Conservation (phyloP, 92 coral and sea anemone genomes). For the Blastomussa wellsi region DNA sequence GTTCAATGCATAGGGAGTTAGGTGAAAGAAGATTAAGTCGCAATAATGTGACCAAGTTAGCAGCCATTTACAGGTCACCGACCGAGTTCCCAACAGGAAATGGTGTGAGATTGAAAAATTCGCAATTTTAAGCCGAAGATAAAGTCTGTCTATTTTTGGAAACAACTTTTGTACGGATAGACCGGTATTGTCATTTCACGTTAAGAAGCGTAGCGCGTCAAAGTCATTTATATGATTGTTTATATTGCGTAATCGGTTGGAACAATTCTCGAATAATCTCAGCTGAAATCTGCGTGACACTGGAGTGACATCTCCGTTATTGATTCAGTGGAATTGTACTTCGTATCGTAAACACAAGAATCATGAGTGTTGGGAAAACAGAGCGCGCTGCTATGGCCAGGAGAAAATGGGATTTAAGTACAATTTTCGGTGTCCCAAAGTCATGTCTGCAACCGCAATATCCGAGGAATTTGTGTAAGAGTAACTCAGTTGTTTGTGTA, state of each 20-base stretch:
- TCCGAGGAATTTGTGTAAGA: constrained; percentile 29
- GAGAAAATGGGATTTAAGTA: constrained; percentile 37
- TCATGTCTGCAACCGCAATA: constrained; percentile 20
- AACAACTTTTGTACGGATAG: too few relatives aligned
- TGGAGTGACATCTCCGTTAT: constrained; percentile 9
- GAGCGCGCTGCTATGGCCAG: not conserved
- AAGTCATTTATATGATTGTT: not conserved
- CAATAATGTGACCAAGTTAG: not conserved
- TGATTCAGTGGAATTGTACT: not conserved
- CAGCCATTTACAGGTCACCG: not conserved
- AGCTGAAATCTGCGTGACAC: constrained; percentile 20
- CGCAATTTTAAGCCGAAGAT: not conserved
- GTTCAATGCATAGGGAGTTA: not conserved
- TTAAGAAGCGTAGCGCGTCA: not conserved
- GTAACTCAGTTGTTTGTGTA: not conserved
- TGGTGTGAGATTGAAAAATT: not conserved
- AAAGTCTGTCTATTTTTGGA: not conserved
- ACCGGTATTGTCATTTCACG: not conserved
- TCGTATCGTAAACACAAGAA: not conserved
- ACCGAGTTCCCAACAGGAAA: not conserved
- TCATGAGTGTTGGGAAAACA: not conserved
- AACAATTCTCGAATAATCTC: not conserved
- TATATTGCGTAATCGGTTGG: constrained; percentile 22
- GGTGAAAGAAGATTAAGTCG: not conserved
- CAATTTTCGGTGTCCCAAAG: constrained; percentile 34